A percentile compares a stretch with the other conserved stretches of the same genome.
Conservation (phyloP, 2,888 invertebrate species). For the Phymatocera aterrima region DNA sequence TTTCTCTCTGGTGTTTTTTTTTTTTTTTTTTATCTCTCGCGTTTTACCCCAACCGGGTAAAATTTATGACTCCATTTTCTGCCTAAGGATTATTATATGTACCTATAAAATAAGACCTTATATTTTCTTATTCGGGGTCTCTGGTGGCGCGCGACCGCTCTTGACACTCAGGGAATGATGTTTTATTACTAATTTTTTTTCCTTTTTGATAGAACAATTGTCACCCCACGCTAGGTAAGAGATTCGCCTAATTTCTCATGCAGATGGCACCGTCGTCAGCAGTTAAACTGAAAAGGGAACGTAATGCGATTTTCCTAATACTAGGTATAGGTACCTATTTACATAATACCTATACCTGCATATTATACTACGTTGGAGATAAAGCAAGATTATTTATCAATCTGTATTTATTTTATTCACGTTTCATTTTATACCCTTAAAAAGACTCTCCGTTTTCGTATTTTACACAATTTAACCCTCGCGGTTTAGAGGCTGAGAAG, state of each 20-base stretch:
- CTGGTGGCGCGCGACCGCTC: background rate
- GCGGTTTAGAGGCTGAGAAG: background rate
- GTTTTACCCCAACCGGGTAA: constrained; percentile 49
- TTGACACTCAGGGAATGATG: constrained; percentile 7
- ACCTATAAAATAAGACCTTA: constrained; percentile 60
- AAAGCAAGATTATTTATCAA: background rate
- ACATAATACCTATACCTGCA: background rate
- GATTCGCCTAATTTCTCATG: constrained; percentile 4
- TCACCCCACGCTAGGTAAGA: background rate
- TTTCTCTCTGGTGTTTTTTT: background rate
- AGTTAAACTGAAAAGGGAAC: background rate
- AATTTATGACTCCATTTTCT: constrained; percentile 66
- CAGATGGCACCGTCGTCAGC: constrained; percentile 7
- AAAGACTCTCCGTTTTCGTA: background rate
- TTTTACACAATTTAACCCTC: constrained; percentile 9
- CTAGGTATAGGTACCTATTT: background rate
- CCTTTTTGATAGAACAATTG: constrained; percentile 12
- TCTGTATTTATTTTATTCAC: background rate
- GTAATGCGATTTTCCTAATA: background rate
- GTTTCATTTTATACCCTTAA: background rate
- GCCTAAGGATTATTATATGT: too few species aligned
- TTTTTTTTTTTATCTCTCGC: background rate
- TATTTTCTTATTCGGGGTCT: constrained; percentile 25
- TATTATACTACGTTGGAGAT: too few species aligned
- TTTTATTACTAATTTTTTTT: too few species aligned